Evolutionary conservation across 2,797 vertebrate species (phyloP).

Genomic region (Oreochromis mossambicus): DNA sequence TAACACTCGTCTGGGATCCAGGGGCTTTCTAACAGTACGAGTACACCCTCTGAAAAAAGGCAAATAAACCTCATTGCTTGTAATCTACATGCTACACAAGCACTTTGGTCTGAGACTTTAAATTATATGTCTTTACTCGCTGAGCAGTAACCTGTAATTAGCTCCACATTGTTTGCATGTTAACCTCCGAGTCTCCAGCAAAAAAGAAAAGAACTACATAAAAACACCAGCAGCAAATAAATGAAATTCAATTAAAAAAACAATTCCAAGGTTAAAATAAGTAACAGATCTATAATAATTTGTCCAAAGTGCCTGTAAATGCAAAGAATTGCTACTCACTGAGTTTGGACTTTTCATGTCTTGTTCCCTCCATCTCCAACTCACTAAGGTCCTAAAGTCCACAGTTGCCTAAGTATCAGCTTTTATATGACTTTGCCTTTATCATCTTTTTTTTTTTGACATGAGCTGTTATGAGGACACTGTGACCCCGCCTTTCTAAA

Average conservation of each 20-base stretch:
- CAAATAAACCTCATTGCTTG: background rate
- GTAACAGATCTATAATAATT: background rate
- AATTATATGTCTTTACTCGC: background rate
- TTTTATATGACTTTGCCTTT: constrained; percentile 10
- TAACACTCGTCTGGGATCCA: background rate
- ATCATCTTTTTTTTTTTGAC: background rate
- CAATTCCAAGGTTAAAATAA: background rate
- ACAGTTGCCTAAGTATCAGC: constrained; percentile 13
- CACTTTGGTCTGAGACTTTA: background rate
- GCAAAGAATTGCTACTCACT: constrained; percentile 42
- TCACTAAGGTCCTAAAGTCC: constrained; percentile 30
- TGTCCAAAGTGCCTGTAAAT: background rate
- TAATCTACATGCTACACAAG: background rate
- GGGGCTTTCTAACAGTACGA: background rate
- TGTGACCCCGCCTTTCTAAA: constrained; percentile 14
- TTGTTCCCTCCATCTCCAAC: constrained; percentile 39
- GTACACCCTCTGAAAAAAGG: background rate
- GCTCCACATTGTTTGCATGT: background rate
- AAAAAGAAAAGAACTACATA: background rate
- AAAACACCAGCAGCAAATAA: background rate
- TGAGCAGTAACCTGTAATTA: background rate
- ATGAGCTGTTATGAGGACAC: constrained; percentile 31
- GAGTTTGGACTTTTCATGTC: constrained; percentile 26
- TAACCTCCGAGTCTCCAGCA: background rate
- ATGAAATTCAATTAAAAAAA: background rate